A percentile compares a stretch with the other conserved stretches of the same genome.
Evolutionary conservation across 1,140 invertebrate species (phyloP).

Genomic region (Caerostris extrusa): DNA sequence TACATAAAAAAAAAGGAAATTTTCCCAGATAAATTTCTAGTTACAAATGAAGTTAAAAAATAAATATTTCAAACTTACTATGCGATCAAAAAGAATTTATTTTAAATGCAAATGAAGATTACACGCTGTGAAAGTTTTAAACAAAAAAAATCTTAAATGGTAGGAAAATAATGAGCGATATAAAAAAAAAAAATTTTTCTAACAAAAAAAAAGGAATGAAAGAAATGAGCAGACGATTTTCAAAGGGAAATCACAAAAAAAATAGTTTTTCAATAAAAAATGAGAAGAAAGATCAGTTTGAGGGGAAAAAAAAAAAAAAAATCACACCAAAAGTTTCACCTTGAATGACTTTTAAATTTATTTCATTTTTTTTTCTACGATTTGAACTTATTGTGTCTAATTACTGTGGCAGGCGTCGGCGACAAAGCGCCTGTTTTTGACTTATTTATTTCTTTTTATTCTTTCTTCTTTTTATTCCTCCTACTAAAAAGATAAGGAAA

Average conservation of each 20-base stretch:
- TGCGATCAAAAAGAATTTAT: too few species aligned
- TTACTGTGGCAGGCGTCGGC: slow-evolving; percentile 2
- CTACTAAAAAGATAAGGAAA: not conserved
- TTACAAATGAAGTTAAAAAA: too few species aligned
- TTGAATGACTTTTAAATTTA: not conserved
- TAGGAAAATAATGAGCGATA: not conserved
- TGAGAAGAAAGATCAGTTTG: not conserved
- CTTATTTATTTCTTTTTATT: slow-evolving; percentile 7
- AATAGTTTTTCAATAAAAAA: not conserved
- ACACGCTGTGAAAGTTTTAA: not conserved
- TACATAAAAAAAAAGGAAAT: too few species aligned
- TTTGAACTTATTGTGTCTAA: slow-evolving; percentile 19
- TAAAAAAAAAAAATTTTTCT: not conserved
- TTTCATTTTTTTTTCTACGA: not conserved
- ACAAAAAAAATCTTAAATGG: not conserved
- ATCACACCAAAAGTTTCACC: not conserved
- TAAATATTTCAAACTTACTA: too few species aligned
- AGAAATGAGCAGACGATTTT: not conserved
- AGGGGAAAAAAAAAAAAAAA: not conserved
- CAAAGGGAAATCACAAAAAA: not conserved
- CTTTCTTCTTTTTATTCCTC: not conserved
- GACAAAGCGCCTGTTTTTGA: not conserved
- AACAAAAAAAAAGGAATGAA: not conserved
- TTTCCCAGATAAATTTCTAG: too few species aligned
- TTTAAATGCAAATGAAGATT: too few species aligned